These are phyloP conservation scores for Pseudococcus jackbeardsleyi DNA, from an alignment of 2,888 invertebrate species.

Conservation along the genomic window DNA sequence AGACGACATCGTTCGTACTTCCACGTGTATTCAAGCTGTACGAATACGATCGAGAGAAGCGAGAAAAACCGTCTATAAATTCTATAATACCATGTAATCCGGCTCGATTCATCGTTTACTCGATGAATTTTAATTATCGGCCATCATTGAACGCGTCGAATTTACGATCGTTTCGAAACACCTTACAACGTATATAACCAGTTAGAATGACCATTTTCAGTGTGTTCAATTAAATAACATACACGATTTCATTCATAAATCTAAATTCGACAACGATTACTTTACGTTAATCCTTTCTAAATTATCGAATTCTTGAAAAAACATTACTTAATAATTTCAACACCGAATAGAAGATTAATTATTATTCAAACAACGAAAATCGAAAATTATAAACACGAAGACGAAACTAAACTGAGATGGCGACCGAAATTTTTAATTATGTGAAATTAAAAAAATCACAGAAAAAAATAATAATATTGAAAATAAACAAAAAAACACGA, in stretches of 20 bases:
- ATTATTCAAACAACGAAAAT: background rate
- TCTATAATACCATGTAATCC: conserved; percentile 5
- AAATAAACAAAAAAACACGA: no score
- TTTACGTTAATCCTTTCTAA: conserved; percentile 9
- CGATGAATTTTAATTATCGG: conserved; percentile 36
- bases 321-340: background rate
- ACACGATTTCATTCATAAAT: background rate
- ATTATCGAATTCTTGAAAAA: background rate
- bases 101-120: conserved; percentile 32
- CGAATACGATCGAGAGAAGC: background rate
- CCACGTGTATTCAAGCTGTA: background rate
- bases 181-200: background rate
- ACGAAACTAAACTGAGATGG: no score
- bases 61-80: background rate
- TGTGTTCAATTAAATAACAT: conserved; percentile 1
- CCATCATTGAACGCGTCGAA: conserved; percentile 26
- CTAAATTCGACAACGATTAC: conserved; percentile 12
- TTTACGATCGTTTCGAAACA: conserved; percentile 32
- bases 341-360: background rate
- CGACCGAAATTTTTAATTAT: no score
- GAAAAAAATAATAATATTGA: no score
- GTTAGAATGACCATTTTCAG: conserved; percentile 10
- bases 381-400: background rate
- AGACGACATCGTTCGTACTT: background rate
- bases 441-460: background rate